Evolutionary conservation across 2,888 invertebrate genomes (phyloP).

Genomic region (Epinotia nisella): DNA sequence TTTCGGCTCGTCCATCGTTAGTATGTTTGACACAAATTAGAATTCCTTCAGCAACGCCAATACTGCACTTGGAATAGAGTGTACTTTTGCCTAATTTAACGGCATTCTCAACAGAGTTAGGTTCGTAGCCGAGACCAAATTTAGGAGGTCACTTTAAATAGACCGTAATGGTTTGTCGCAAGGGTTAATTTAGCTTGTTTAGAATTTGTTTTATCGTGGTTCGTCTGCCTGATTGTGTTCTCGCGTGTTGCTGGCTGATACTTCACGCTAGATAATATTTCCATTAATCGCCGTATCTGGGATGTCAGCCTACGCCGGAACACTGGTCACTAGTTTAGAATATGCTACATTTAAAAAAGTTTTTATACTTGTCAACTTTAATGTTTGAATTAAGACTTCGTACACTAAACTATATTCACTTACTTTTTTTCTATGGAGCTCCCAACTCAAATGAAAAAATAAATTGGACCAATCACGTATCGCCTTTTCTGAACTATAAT

Average conservation of each 20-base stretch:
- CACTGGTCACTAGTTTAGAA: conserved; percentile 16
- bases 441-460: too few species aligned
- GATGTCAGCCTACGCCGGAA: conserved; percentile 53
- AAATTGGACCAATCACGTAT: too few species aligned
- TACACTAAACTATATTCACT: too few species aligned
- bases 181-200: conserved; percentile 11
- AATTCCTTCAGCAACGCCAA: neutral
- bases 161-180: neutral
- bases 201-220: conserved; percentile 1
- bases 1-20: conserved; percentile 37
- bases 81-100: neutral
- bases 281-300: conserved; percentile 60
- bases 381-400: too few species aligned
- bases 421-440: too few species aligned
- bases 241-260: conserved; percentile 57
- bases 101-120: neutral
- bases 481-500: too few species aligned
- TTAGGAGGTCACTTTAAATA: neutral
- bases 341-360: neutral
- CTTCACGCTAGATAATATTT: conserved; percentile 62
- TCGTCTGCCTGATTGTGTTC: conserved; percentile 53
- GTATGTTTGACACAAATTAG: conserved; percentile 16
- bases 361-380: too few species aligned
- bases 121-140: neutral
- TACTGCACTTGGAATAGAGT: neutral